phyloP scores from a whole-genome alignment of 2,113 vertebrate genomes.

The Neofelis nebulosa region DNA sequence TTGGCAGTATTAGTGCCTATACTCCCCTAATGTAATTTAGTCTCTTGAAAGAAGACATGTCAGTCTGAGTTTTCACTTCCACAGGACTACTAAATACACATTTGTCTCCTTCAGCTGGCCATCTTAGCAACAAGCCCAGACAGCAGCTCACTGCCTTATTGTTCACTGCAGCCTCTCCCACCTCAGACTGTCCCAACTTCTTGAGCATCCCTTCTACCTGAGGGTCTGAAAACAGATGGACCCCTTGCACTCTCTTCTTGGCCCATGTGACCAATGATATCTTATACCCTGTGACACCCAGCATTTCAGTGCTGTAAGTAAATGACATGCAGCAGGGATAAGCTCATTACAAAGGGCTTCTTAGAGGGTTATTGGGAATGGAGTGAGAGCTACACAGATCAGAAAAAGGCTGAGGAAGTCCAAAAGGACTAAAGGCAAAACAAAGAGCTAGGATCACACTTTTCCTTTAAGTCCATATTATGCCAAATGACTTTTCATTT shows the following conservation, averaged over 20 bases:
- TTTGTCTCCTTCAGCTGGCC: not conserved
- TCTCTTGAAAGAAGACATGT: constrained; percentile 21
- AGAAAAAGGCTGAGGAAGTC: constrained; percentile 39
- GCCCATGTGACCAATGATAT: not conserved
- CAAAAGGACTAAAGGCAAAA: constrained; percentile 27
- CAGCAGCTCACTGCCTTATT: not conserved
- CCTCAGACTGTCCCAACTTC: not conserved
- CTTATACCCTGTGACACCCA: not conserved
- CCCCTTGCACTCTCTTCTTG: not conserved
- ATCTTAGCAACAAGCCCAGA: not conserved
- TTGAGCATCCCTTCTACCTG: not conserved
- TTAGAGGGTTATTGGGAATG: not conserved
- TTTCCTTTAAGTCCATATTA: constrained; percentile 73
- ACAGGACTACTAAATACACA: not conserved
- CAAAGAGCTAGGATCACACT: not conserved
- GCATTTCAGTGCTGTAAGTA: constrained; percentile 6
- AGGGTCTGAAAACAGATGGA: not conserved
- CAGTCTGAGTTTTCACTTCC: not conserved
- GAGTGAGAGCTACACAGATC: not conserved
- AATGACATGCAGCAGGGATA: not conserved
- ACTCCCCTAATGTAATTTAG: not conserved
- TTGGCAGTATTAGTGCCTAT: not conserved
- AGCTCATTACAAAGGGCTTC: not conserved
- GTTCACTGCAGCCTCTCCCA: not conserved
- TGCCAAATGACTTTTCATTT: constrained; percentile 82